These are phyloP conservation scores for Crax fasciolata DNA, from an alignment of 2,797 vertebrate genomes.

Conservation along the genomic window DNA sequence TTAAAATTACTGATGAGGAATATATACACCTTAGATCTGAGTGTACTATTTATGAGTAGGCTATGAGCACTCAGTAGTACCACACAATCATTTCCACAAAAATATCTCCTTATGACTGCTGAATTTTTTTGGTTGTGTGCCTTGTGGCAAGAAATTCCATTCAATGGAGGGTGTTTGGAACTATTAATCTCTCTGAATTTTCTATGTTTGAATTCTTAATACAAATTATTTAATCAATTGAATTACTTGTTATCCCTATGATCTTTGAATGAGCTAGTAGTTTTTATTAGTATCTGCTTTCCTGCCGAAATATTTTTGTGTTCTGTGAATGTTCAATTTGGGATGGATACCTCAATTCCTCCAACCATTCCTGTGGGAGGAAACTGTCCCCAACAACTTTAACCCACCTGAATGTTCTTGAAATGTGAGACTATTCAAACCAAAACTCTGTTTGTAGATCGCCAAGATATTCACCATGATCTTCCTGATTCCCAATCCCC, in stretches of 20 bases:
- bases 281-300: background rate
- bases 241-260: background rate
- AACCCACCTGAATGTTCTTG: background rate
- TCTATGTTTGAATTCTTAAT: background rate
- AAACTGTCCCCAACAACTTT: background rate
- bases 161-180: background rate
- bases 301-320: background rate
- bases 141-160: background rate
- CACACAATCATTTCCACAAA: background rate
- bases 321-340: background rate
- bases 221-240: background rate
- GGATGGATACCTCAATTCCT: background rate
- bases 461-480: background rate
- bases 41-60: background rate
- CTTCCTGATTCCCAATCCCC: fast-evolving
- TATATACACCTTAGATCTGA: background rate
- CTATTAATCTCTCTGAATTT: background rate
- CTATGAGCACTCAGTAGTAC: background rate
- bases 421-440: conserved; percentile 1
- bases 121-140: background rate
- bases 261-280: background rate
- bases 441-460: background rate
- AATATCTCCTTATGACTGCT: background rate
- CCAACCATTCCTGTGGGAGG: background rate
- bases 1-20: background rate